Evolutionary conservation across 1,140 invertebrate species (phyloP), one percentile per base, ranked within the genome.

Genomic region (Solenopsis invicta): DNA sequence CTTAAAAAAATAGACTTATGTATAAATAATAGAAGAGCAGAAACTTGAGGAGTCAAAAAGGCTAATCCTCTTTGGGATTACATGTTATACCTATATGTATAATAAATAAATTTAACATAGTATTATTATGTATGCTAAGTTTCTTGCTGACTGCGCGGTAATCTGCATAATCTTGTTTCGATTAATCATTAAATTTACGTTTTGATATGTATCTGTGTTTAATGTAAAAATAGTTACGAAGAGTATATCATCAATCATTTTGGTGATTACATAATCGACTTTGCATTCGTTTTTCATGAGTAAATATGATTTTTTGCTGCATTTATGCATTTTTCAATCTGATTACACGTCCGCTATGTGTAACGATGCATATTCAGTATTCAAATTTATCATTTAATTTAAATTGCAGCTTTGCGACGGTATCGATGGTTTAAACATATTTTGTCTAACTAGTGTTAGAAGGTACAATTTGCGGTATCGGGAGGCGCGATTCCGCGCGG

Each of bases 1-100:
- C 21, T 1, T 18, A 0, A 9, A 84, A 88, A 56, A 84, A 9
- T 85, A 29, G 48, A 67, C 48, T 81, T 50, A 89, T 78, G 24
- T 77, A 75, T 34, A 66, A n/a, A 62, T 61, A 81, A 88, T 89
- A 89, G 54, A 45, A 6, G 13, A 45, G 50, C 69, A 76, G 54
- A 62, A 88, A 77, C 6, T 56, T 29, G 77, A 81, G 62, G 29
- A 52, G 48, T 29, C 3, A 13, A 29, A 45, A 9, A 10, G 34
- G 48, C 66, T 59, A 81, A 72, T 86, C 24, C 59, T 56, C 56
- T 85, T 56, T 50, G 41, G 45, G 16, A 45, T 81, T 74, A 62
- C 75, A 41, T 66, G 72, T 78, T 77, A 72, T 59, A 69, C 81
- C 24, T 67, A 29, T 52, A 21, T 59, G 50, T 64, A 24, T 48